A percentile compares a stretch with the other conserved stretches of the same genome.
These are phyloP conservation scores for Zele albiditarsus DNA, from an alignment of 2,888 invertebrate species.

Conservation along the genomic window DNA sequence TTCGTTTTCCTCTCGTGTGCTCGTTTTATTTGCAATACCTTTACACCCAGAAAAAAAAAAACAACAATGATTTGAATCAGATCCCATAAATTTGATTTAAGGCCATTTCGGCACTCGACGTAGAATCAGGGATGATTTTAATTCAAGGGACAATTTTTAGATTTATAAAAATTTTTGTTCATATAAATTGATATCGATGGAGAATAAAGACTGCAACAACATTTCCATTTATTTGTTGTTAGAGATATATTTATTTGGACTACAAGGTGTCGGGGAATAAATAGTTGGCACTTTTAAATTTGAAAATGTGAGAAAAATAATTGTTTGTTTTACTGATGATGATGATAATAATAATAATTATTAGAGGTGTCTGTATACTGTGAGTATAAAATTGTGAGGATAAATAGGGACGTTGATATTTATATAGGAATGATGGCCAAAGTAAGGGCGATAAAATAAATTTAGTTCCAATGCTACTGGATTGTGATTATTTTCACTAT, in stretches of 20 bases:
- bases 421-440: slow-evolving; percentile 47
- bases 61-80: too few species aligned
- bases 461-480: slow-evolving; percentile 67
- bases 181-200: too few species aligned
- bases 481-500: slow-evolving; percentile 54
- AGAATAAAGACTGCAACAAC: too few species aligned
- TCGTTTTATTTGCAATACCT: slow-evolving; percentile 40
- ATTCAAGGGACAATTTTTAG: too few species aligned
- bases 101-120: too few species aligned
- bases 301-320: too few species aligned
- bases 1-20: slow-evolving; percentile 33
- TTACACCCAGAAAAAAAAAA: neutral
- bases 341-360: slow-evolving; percentile 13
- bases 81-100: too few species aligned
- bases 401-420: slow-evolving; percentile 8
- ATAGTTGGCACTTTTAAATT: neutral
- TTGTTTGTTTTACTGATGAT: too few species aligned
- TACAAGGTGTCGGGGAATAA: neutral
- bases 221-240: too few species aligned
- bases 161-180: too few species aligned
- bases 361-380: neutral
- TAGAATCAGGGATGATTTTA: too few species aligned
- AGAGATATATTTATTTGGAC: too few species aligned
- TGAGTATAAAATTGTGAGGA: neutral
- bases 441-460: slow-evolving; percentile 67